Base-by-base conservation (phyloP, 2,797 vertebrate species). In the Pelodytes ibericus region DNA sequence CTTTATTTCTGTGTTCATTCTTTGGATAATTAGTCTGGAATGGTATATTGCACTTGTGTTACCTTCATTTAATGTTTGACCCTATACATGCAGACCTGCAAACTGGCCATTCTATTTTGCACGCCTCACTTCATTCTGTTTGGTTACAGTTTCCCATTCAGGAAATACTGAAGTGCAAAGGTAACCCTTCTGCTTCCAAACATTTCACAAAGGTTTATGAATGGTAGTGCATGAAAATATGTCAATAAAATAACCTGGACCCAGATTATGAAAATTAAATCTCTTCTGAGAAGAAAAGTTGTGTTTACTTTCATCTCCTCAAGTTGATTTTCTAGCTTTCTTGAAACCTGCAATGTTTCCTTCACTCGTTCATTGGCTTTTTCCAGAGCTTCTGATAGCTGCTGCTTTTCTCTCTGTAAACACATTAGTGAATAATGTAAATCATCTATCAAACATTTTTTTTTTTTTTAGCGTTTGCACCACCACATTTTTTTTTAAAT, bases 231-330 rank as follows among this genome's bases (percentile, higher is more conserved):
- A 3, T 44, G n/a, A 7, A 53, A 20, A 2, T 7, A 7, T 53
- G 49, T 3, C n/a, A 53, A 22, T n/a, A 20, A 53, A 7, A 53
- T 20, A 20, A 24, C 11, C 2, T 15, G 29, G 57, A 2, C 16
- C 13, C 15, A 16, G 6, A 3, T 59, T 59, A 24, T 24, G 15
- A 59, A 59, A 3, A 15, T 59, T 29, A 30, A 59, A 59, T 27
- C 4, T 60, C 31, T 10, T n/a, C 4, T 3, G 36, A 53, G 24
- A 27, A 62, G 15, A n/a, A 9, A 27, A 9, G 5, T 47, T 11
- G 1, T 24, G 62, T 64, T 85, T 84, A 99, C 96, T 94, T 96
- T 93, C 7, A 92, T 86, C 2, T 94, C 92, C 80, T 94, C 94
- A 20, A 99, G 83, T 10, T 94, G 93, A 30, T 83, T 83, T 77